Evolutionary conservation across 2,888 invertebrate species (phyloP), one percentile per base, ranked within the genome.

Genomic region (Ophonus ardosiacus): DNA sequence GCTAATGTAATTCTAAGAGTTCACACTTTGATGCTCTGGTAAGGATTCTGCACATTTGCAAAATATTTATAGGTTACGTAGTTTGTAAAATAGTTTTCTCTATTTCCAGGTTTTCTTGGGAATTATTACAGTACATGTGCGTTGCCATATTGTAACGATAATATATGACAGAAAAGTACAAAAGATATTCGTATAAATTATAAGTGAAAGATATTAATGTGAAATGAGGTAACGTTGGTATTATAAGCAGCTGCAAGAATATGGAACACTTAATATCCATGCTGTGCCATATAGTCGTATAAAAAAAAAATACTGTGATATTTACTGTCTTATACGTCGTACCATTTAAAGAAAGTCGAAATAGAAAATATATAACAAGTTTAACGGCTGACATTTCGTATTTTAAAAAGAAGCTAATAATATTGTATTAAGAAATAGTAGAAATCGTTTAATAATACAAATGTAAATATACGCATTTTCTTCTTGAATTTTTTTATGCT

Each of bases 1-100:
- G 68, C 43, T 74, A 74, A 74, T 74, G 51, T 18, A 18, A 2
- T 74, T 74, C 43, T 43, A 74, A 74, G 18, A 74, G 71, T 40
- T 43, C 5, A 21, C 63, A 63, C 63, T 51, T 59, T 15, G 15
- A 59, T 17, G 17, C 59, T 17, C 17, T 15, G 17, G 15, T 17
- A 7, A 4, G 7, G 18, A 59, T 59, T 15, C 59, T 59, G 15
- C 7, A 15, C 7, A 59, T 59, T 59, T 59, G 59, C 59, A 59
- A 59, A 17, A 59, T 51, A 10, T 51, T 51, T 10, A 10, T 13
- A 51, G 43, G 43, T 51, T 4, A 6, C 8, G 6, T 43, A 10
- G 43, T 1, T 43, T 1, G 2, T 10, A 1, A 43, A 43, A 6
- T 6, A 43, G 43, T 43, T 43, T 43, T 43, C 43, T 43, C 43